phyloP scores from a whole-genome alignment of 2,888 invertebrate genomes.

The Leucophora obtusa region DNA sequence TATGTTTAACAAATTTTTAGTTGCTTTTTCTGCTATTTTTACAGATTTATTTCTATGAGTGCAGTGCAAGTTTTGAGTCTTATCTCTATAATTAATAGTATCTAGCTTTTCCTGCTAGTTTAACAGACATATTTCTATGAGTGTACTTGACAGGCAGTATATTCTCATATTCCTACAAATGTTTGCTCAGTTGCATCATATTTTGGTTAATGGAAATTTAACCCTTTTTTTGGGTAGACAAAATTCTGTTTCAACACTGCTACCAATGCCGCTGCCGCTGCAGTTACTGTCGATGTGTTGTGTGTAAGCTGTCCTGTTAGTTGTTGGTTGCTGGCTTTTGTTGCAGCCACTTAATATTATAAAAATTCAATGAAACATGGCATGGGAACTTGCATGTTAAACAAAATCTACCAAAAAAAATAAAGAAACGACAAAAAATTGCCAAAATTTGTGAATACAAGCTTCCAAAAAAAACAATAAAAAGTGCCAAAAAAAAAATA shows the following conservation, averaged over 20 bases:
- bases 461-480: conserved; percentile 10
- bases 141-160: conserved; percentile 7
- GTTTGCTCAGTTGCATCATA: conserved; percentile 62
- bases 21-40: too few relatives aligned
- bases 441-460: conserved; percentile 51
- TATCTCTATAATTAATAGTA: too few relatives aligned
- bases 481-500: conserved; percentile 25
- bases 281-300: background rate
- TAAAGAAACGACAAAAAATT: conserved; percentile 37
- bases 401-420: conserved; percentile 27
- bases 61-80: too few relatives aligned
- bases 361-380: conserved; percentile 49
- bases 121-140: conserved; percentile 6
- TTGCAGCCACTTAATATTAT: conserved; percentile 56
- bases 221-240: conserved; percentile 43
- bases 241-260: background rate
- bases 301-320: conserved; percentile 16
- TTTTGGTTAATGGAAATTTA: conserved; percentile 64
- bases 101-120: too few relatives aligned
- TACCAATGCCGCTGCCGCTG: background rate
- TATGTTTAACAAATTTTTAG: too few relatives aligned
- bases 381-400: conserved; percentile 55
- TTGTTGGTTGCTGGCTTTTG: conserved; percentile 20
- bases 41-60: too few relatives aligned
- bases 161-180: conserved; percentile 53